Percentiles rank a stretch among this genome's conserved stretches.
These are phyloP conservation scores for Sarcophaga subvicina DNA, from an alignment of 2,888 invertebrate genomes.

Conservation along the genomic window DNA sequence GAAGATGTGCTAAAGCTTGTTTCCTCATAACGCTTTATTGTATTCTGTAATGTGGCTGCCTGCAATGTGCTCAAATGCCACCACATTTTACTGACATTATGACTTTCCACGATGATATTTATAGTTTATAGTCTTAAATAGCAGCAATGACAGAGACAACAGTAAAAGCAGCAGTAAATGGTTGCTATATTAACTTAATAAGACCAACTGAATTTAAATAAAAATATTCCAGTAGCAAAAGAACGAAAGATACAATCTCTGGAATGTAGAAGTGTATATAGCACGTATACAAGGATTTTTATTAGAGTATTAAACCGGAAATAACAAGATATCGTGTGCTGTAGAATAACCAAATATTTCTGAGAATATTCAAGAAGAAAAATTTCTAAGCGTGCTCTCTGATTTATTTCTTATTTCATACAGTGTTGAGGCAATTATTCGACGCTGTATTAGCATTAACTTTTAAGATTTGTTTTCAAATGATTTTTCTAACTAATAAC, in stretches of 20 bases:
- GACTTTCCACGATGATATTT: constrained; percentile 67
- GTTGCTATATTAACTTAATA: constrained; percentile 3
- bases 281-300: too few species aligned
- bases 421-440: too few species aligned
- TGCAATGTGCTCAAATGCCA: constrained; percentile 59
- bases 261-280: too few species aligned
- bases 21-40: constrained; percentile 60
- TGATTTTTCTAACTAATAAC: not conserved
- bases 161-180: not conserved
- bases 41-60: constrained; percentile 63
- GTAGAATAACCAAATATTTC: too few species aligned
- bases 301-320: too few species aligned
- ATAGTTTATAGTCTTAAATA: constrained; percentile 54
- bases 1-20: constrained; percentile 39
- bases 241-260: not conserved
- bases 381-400: too few species aligned
- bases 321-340: too few species aligned
- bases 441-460: too few species aligned
- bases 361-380: too few species aligned
- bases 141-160: not conserved
- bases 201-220: constrained; percentile 32
- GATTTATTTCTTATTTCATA: too few species aligned
- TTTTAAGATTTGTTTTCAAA: not conserved
- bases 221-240: not conserved
- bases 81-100: constrained; percentile 68